phyloP scores from a whole-genome alignment of 2,888 invertebrate species.

The Epistrophe grossulariae region DNA sequence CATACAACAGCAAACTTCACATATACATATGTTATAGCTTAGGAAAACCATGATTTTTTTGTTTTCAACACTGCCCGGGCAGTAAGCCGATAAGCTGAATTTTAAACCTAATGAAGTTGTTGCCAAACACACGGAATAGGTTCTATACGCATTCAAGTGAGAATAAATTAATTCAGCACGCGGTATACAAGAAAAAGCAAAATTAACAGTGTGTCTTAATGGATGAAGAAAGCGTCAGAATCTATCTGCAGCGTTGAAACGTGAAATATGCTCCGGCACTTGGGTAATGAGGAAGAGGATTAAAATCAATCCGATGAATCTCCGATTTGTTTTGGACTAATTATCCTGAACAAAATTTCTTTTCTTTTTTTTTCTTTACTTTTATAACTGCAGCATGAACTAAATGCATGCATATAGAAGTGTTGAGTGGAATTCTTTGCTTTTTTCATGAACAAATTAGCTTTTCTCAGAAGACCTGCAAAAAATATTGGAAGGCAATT shows the following conservation, averaged over 20 bases:
- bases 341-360: constrained; percentile 6
- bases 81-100: constrained; percentile 28
- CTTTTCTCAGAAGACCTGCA: constrained; percentile 22
- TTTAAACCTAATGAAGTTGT: constrained; percentile 47
- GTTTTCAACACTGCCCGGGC: neutral
- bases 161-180: constrained; percentile 22
- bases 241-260: constrained; percentile 4
- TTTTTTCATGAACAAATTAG: constrained; percentile 42
- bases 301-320: constrained; percentile 41
- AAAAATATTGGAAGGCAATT: constrained; percentile 39
- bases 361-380: constrained; percentile 9
- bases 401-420: neutral
- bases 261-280: constrained; percentile 43
- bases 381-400: neutral
- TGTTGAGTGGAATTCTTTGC: constrained; percentile 26
- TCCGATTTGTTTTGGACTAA: constrained; percentile 39
- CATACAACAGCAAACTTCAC: constrained; percentile 2
- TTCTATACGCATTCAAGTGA: constrained; percentile 48
- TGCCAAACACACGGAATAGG: constrained; percentile 34
- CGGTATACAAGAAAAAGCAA: constrained; percentile 9
- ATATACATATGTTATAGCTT: neutral
- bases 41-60: neutral
- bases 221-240: constrained; percentile 51
- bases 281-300: constrained; percentile 40
- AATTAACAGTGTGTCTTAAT: constrained; percentile 26